These are phyloP conservation scores for Spinus pinus DNA, from an alignment of 2,797 vertebrate genomes.

Conservation along the genomic window DNA sequence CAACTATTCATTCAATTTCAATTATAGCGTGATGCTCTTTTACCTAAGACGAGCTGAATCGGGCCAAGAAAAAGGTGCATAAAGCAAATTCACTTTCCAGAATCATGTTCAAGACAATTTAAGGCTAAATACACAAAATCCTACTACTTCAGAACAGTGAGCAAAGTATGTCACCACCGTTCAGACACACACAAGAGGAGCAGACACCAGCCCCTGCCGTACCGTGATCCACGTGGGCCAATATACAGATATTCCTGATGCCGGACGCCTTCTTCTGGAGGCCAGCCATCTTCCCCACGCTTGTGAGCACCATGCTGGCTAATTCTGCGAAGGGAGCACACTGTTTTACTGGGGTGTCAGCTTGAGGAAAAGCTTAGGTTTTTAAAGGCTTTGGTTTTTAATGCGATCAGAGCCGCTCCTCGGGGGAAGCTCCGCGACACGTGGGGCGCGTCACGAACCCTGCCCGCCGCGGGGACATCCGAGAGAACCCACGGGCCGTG, in stretches of 20 bases:
- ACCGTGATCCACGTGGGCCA: constrained; percentile 97
- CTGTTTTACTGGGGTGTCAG: rapidly evolving
- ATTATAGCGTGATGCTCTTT: rapidly evolving
- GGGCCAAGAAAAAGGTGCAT: rapidly evolving
- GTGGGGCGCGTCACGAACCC: rapidly evolving
- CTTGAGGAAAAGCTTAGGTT: rapidly evolving
- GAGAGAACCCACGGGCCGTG: rapidly evolving
- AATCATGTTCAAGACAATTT: background rate
- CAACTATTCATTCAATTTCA: background rate
- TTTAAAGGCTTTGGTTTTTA: too few relatives aligned
- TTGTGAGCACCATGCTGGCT: constrained; percentile 79
- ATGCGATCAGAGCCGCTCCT: rapidly evolving
- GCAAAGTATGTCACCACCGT: rapidly evolving
- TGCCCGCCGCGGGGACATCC: rapidly evolving
- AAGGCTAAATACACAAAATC: background rate
- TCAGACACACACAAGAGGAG: rapidly evolving
- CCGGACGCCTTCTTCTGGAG: constrained; percentile 86
- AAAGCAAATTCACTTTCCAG: background rate
- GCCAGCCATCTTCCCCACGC: constrained; percentile 80
- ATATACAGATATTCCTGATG: constrained; percentile 91
- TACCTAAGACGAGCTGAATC: rapidly evolving
- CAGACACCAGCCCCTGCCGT: background rate
- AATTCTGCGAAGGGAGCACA: background rate
- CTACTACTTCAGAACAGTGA: background rate
- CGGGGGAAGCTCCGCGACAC: background rate